Evolutionary conservation across 2,797 vertebrate genomes (phyloP), one percentile per base, ranked within the genome.

Genomic region (Pseudopleuronectes americanus): DNA sequence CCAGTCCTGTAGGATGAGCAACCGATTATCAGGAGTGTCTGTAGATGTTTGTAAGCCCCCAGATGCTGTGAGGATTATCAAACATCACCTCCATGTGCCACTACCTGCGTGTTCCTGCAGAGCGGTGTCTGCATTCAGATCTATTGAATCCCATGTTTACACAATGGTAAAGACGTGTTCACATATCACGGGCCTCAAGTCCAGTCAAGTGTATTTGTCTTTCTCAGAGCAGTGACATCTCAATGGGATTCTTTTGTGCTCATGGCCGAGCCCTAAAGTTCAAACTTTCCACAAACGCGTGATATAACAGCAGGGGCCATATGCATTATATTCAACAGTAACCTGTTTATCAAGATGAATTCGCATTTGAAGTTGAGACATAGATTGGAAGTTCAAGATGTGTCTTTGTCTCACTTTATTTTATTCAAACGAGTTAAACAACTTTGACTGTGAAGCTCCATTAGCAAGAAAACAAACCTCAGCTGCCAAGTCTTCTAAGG

Each of bases 91-190:
- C 68, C 19, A 26, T 60, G 38, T 57, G 61, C 53, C 47, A 55
- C 22, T 58, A 59, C 77, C 4, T 79, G 83, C 53, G 43, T 4
- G 53, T 2, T 73, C 63, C 67, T 80, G 61, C 57, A 75, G n/a
- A 22, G 12, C 0, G 2, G 17, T 54, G 17, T 10, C 59, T 64
- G 22, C 0, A 0, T 64, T 72, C 31, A 74, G 10, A 53, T 14
- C 54, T 48, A 9, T 59, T 67, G 2, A 63, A 23, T 65, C 45
- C 1, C 2, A 22, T 70, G 41, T 79, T 81, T 59, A 64, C 41
- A 17, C 55, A 22, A 49, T 8, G n/a, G 4, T 28, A 61, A 58
- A 26, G 55, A 49, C 16, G 7, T 38, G 49, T 38, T 58, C 52
- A 16, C 13, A n/a, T 9, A 22, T 38, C 16, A 19, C 0, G 9